Evolutionary conservation across 2,888 invertebrate genomes (phyloP).

Genomic region (Pelosia muscerda): DNA sequence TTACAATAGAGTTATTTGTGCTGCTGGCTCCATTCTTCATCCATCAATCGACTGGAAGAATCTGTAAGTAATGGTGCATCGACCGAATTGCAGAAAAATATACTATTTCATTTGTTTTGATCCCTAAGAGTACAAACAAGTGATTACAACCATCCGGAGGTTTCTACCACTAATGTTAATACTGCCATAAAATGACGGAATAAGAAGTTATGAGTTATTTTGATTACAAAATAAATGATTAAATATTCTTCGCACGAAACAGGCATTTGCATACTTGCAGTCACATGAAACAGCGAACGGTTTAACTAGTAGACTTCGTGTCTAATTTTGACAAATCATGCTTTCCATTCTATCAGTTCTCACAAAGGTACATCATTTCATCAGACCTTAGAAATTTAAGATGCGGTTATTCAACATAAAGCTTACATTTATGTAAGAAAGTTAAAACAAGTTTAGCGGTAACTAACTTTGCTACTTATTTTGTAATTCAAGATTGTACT

Average conservation of each 20-base stretch:
- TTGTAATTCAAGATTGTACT: slow-evolving; percentile 9
- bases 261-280: no score
- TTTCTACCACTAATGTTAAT: not conserved
- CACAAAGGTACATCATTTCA: not conserved
- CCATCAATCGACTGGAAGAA: slow-evolving; percentile 3
- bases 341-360: not conserved
- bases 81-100: not conserved
- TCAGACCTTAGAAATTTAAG: not conserved
- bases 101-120: not conserved
- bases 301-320: no score
- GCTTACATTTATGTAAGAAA: not conserved
- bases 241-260: no score
- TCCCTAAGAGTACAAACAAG: not conserved
- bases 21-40: not conserved
- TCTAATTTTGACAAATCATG: no score
- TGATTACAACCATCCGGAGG: not conserved
- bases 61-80: slow-evolving; percentile 4
- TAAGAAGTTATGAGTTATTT: no score
- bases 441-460: slow-evolving; percentile 9
- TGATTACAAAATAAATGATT: no score
- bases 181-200: no score
- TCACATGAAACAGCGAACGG: no score
- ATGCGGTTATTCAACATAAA: not conserved
- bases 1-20: not conserved
- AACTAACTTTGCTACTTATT: slow-evolving; percentile 16